Conservation (phyloP, 2,797 vertebrate species). For the Halcyon chelicuti region DNA sequence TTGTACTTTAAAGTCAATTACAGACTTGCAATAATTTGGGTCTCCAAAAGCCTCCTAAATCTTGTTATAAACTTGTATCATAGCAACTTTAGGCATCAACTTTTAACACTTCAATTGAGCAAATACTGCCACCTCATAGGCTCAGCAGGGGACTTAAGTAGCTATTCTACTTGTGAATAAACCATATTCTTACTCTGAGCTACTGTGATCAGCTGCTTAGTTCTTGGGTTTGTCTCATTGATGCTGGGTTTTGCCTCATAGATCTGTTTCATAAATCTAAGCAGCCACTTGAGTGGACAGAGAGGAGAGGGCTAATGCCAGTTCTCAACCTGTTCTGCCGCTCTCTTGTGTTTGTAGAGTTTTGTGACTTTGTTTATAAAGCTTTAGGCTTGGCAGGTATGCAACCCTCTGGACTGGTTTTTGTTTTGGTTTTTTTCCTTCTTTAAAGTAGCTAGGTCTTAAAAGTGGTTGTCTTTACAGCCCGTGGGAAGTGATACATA, state of each 20-base stretch:
- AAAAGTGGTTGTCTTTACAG: neutral
- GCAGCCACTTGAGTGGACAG: neutral
- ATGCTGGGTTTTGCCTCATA: conserved; percentile 8
- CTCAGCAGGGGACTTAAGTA: neutral
- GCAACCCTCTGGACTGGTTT: neutral
- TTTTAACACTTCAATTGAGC: neutral
- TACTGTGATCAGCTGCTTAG: neutral
- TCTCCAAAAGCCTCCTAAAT: neutral
- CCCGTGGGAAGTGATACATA: neutral
- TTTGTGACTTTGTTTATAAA: conserved; percentile 23
- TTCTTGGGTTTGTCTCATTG: neutral
- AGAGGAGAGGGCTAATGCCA: neutral
- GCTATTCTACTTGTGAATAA: neutral
- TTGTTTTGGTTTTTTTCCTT: neutral
- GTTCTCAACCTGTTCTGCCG: neutral
- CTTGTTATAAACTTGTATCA: neutral
- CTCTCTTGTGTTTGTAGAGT: neutral
- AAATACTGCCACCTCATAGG: neutral
- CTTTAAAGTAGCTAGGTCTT: neutral
- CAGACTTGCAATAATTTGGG: neutral
- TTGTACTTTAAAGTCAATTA: neutral
- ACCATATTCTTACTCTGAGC: neutral
- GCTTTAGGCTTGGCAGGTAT: neutral
- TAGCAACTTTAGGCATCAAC: neutral
- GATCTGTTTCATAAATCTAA: neutral